These are phyloP conservation scores for Sula dactylatra DNA, from an alignment of 2,113 vertebrate genomes.

Conservation along the genomic window DNA sequence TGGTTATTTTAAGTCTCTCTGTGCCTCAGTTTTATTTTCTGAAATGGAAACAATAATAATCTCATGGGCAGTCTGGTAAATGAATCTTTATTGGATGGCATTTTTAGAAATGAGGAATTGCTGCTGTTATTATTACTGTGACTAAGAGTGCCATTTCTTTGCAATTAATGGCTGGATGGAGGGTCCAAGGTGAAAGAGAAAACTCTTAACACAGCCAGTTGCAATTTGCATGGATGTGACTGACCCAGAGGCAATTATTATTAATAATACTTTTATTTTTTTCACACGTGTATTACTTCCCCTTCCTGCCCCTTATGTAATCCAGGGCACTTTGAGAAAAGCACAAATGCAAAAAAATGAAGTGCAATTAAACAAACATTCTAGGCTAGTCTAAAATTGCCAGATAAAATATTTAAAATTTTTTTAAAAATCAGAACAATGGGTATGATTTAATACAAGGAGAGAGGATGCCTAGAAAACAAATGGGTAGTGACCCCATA, in stretches of 20 bases:
- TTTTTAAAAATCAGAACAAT: neutral
- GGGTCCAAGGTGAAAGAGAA: constrained; percentile 15
- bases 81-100: neutral
- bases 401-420: neutral
- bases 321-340: neutral
- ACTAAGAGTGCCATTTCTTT: neutral
- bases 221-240: neutral
- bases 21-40: neutral
- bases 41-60: neutral
- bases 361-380: neutral
- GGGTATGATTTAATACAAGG: neutral
- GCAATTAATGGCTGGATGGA: neutral
- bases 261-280: constrained; percentile 17
- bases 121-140: neutral
- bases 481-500: neutral
- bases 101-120: neutral
- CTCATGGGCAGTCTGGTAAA: neutral
- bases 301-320: neutral
- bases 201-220: neutral
- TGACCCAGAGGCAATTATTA: constrained; percentile 19
- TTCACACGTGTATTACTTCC: neutral
- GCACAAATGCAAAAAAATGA: neutral
- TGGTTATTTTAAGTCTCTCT: neutral
- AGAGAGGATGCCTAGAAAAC: neutral
- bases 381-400: neutral